Conservation (phyloP, 2,797 vertebrate genomes). For the Ceyx erithaca region DNA sequence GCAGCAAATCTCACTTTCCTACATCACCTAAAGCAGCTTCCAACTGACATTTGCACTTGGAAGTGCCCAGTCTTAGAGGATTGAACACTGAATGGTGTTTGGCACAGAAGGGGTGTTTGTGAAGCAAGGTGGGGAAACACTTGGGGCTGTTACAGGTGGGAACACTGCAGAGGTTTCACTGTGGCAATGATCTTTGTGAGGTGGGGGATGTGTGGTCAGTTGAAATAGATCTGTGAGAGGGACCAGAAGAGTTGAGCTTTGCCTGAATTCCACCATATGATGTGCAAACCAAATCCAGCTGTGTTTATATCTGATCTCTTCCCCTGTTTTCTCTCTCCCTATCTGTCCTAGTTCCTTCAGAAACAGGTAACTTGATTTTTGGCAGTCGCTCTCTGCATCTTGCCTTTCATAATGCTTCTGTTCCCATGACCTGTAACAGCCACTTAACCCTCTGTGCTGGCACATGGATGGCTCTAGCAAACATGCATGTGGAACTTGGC, state of each 20-base stretch:
- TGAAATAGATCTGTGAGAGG: neutral
- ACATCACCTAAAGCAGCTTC: neutral
- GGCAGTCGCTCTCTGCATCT: conserved; percentile 54
- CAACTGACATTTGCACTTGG: neutral
- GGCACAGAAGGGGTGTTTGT: neutral
- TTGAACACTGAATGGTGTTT: neutral
- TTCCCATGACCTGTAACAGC: conserved; percentile 7
- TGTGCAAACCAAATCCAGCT: neutral
- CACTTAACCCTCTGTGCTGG: conserved; percentile 23
- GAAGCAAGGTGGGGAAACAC: neutral
- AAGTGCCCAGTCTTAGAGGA: neutral
- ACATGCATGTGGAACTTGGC: conserved; percentile 23
- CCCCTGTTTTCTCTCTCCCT: conserved; percentile 75
- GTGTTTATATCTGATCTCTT: conserved; percentile 73
- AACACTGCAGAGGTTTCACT: neutral
- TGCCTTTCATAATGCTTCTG: conserved; percentile 51
- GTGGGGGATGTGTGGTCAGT: neutral
- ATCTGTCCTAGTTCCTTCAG: conserved; percentile 87
- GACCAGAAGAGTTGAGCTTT: neutral
- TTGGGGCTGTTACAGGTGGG: neutral
- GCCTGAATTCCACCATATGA: neutral
- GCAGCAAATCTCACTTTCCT: neutral
- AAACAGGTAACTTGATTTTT: conserved; percentile 85
- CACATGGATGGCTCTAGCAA: conserved; percentile 18
- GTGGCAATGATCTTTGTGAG: neutral